phyloP scores from a whole-genome alignment of 2,113 vertebrate species.

The Limanda limanda region DNA sequence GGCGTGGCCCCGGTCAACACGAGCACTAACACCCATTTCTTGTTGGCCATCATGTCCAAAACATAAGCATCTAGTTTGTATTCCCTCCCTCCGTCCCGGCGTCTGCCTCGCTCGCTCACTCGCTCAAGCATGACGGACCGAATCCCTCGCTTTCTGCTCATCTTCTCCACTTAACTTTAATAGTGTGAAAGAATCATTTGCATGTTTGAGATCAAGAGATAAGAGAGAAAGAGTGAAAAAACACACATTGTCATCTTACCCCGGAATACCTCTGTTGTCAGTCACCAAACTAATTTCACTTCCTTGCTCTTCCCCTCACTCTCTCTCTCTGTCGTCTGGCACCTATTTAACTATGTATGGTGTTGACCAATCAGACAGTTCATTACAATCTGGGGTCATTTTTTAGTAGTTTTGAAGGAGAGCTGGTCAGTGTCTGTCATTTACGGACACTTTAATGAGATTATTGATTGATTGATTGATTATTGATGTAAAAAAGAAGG shows the following conservation, averaged over 20 bases:
- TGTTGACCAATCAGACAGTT: slow-evolving; percentile 18
- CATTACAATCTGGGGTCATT: slow-evolving; percentile 27
- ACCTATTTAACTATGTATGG: slow-evolving; percentile 8
- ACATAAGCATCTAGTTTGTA: slow-evolving; percentile 69
- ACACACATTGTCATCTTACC: slow-evolving; percentile 34
- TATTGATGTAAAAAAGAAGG: slow-evolving; percentile 19
- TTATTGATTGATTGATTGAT: not conserved
- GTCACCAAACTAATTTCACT: slow-evolving; percentile 21
- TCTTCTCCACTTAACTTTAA: slow-evolving; percentile 66
- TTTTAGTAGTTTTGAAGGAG: not conserved
- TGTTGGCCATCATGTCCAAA: slow-evolving; percentile 64
- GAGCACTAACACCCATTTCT: slow-evolving; percentile 63
- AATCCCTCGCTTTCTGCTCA: slow-evolving; percentile 54
- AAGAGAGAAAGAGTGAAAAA: slow-evolving; percentile 15
- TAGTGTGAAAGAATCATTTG: slow-evolving; percentile 67
- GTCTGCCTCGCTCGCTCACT: slow-evolving; percentile 42
- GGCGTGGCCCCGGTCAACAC: slow-evolving; percentile 45
- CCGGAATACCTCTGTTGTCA: slow-evolving; percentile 24
- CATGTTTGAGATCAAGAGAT: slow-evolving; percentile 70
- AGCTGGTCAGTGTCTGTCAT: not conserved
- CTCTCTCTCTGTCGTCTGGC: not conserved
- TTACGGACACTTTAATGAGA: slow-evolving; percentile 30
- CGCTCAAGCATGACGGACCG: slow-evolving; percentile 57
- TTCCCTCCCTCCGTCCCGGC: slow-evolving; percentile 41
- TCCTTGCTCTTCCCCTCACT: not conserved